Evolutionary conservation across 30 jellyfish, hydroid and myxozoan genomes (phyloP), one percentile per base, ranked within the genome.

Genomic region (Aurelia aurita): DNA sequence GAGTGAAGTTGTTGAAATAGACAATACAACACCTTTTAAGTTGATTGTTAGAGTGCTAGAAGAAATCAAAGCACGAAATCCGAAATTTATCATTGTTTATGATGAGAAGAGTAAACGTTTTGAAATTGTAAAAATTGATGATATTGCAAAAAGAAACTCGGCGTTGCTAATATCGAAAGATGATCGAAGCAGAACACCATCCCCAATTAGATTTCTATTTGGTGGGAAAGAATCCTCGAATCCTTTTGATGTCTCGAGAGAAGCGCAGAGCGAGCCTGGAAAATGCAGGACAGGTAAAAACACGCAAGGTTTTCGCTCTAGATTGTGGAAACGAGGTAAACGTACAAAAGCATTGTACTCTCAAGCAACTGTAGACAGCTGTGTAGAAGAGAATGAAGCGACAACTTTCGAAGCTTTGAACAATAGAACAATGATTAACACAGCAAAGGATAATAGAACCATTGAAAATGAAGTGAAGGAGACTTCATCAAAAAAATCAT

Each of bases 81-180:
- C 92, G 9, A 74, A 89, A 26, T 25, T 23, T 14, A 73, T 93
- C n/a, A 65, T 58, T 12, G 55, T 83, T 27, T 93, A 81, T 59
- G 72, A 87, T 49, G 98, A 93, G 63, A 34, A 77, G 43, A 61
- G 29, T 25, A 57, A 54, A 3, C 27, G 39, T 1, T 87, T 93
- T 34, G 89, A 51, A 53, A 95, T 81, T 57, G 63, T 58, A n/a
- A 55, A 53, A 7, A 72, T 91, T 25, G 84, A 74, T 16, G 58
- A 44, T 11, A 47, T 35, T 47, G 60, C 84, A 27, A 75, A 61
- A 44, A 70, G 72, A 20, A 69, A 69, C 14, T 5, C 71, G 26
- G 31, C 62, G 47, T 25, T 49, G 15, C 23, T 7, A 20, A 43
- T 10, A 19, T 55, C 28, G 72, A 16, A 13, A 12, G 59, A 70